phyloP scores from a whole-genome alignment of 2,797 vertebrate species.

The Pagetopsis macropterus region DNA sequence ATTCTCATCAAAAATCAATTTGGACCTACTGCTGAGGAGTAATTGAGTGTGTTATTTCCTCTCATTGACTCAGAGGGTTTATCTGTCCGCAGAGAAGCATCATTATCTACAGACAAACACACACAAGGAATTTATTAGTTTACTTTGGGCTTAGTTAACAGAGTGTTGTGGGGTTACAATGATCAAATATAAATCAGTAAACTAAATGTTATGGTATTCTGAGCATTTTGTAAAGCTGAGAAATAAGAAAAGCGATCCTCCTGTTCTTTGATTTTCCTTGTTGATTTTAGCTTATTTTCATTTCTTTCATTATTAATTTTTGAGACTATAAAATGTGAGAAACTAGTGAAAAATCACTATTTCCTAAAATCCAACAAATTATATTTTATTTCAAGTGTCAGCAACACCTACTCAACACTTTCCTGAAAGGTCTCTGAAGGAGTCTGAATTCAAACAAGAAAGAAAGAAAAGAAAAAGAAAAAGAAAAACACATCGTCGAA shows the following conservation, averaged over 20 bases:
- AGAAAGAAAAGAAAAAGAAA: no score
- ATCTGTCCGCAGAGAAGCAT: slow-evolving; percentile 39
- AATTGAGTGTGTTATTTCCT: slow-evolving; percentile 59
- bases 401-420: not conserved
- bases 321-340: not conserved
- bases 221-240: not conserved
- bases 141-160: slow-evolving; percentile 33
- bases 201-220: not conserved
- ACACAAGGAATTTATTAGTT: slow-evolving; percentile 28
- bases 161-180: not conserved
- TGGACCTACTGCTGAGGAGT: slow-evolving; percentile 61
- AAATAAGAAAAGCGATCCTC: not conserved
- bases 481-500: not conserved
- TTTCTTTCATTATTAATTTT: not conserved
- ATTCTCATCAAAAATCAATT: slow-evolving; percentile 72
- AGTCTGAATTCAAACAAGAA: slow-evolving; percentile 7
- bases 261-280: not conserved
- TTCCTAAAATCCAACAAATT: not conserved
- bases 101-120: slow-evolving; percentile 30
- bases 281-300: not conserved
- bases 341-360: not conserved
- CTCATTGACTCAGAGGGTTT: slow-evolving; percentile 43
- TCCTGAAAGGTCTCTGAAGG: not conserved
- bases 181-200: slow-evolving; percentile 11
- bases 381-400: not conserved